Conservation (phyloP, 1,140 invertebrate genomes). For the Andrena cerasifolii region DNA sequence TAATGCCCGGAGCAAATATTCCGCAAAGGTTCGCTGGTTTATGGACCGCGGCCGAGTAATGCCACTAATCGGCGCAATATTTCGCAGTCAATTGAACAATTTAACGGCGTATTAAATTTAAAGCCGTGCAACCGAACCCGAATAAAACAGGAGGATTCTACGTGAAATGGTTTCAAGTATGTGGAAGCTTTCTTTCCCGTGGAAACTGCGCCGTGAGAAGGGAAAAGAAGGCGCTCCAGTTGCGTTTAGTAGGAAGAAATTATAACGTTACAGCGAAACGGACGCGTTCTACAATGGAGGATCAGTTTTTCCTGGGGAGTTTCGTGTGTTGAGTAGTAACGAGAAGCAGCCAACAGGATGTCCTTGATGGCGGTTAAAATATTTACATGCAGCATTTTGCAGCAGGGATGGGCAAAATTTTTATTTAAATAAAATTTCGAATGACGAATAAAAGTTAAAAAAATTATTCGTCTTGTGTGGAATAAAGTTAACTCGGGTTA, state of each 20-base stretch:
- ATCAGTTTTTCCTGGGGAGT: neutral
- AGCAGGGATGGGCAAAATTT: too few relatives aligned
- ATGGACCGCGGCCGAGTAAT: neutral
- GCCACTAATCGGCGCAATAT: neutral
- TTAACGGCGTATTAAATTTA: neutral
- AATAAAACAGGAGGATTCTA: neutral
- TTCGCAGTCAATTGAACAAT: constrained; percentile 24
- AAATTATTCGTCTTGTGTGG: too few relatives aligned
- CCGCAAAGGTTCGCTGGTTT: too few relatives aligned
- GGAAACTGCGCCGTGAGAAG: constrained; percentile 32
- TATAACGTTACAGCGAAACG: neutral
- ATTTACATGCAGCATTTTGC: constrained; percentile 42
- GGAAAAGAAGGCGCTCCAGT: neutral
- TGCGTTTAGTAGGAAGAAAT: neutral
- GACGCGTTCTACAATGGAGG: too few relatives aligned
- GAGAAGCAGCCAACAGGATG: constrained; percentile 11
- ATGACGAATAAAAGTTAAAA: too few relatives aligned
- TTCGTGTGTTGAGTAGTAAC: neutral
- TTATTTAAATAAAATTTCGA: too few relatives aligned
- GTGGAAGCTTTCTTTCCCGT: constrained; percentile 5
- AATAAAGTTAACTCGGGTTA: too few relatives aligned
- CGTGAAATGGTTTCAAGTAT: neutral
- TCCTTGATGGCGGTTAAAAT: constrained; percentile 51
- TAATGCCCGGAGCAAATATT: constrained; percentile 1
- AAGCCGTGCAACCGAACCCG: neutral